These are phyloP conservation scores for Tragelaphus scriptus DNA, from an alignment of 2,113 vertebrate species.

Conservation along the genomic window DNA sequence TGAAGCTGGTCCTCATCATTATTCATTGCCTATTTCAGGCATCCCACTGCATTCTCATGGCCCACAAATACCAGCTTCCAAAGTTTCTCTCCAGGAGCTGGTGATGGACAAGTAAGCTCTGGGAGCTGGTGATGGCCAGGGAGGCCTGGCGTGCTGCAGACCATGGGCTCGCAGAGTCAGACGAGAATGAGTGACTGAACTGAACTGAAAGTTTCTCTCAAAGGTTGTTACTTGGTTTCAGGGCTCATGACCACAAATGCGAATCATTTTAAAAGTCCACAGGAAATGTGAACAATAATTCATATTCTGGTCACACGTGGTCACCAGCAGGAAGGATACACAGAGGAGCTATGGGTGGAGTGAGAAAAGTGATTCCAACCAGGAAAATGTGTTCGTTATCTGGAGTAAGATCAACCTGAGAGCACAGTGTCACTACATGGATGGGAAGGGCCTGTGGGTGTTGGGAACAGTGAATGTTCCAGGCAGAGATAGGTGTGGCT, in stretches of 20 bases:
- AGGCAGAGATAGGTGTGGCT: neutral
- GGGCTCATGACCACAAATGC: neutral
- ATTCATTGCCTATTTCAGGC: rapidly evolving
- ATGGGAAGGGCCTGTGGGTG: neutral
- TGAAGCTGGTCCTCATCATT: neutral
- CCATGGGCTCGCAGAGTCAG: rapidly evolving
- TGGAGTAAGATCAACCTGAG: neutral
- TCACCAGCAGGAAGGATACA: neutral
- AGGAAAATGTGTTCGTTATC: neutral
- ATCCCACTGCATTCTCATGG: neutral
- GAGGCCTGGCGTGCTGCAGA: neutral
- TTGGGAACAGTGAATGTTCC: neutral
- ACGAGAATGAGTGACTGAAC: neutral
- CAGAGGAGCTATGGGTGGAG: neutral
- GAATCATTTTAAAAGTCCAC: neutral
- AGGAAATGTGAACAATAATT: neutral
- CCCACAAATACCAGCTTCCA: neutral
- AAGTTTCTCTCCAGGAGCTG: neutral
- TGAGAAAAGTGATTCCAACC: neutral
- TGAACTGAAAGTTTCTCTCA: neutral
- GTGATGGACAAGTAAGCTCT: neutral
- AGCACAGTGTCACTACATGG: neutral
- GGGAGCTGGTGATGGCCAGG: neutral
- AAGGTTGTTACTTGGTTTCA: neutral
- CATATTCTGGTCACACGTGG: neutral